Evolutionary conservation across 1,140 invertebrate genomes (phyloP), one percentile per base, ranked within the genome.

Genomic region (Thalassaphorura encarpata): DNA sequence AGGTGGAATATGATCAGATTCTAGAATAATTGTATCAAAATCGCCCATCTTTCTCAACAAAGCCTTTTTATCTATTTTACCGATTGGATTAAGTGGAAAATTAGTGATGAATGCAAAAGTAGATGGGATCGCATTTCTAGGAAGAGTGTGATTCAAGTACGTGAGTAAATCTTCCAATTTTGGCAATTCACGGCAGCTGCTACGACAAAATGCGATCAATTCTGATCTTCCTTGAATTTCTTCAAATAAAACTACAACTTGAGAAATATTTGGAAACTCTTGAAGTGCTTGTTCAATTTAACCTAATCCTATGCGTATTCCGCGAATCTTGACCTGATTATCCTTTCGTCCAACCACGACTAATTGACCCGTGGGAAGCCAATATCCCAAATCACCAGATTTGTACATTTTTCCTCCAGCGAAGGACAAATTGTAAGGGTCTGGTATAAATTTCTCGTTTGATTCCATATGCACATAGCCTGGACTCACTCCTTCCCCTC

Each of bases 201-300:
- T n/a, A n/a, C n/a, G n/a, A n/a, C n/a, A n/a, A n/a, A n/a, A n/a
- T n/a, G n/a, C n/a, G n/a, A n/a, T n/a, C n/a, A n/a, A n/a, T n/a
- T n/a, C n/a, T n/a, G n/a, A n/a, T n/a, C n/a, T n/a, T n/a, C n/a
- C n/a, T n/a, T n/a, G n/a, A n/a, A n/a, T n/a, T n/a, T n/a, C n/a
- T n/a, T n/a, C n/a, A n/a, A n/a, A n/a, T n/a, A n/a, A n/a, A n/a
- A n/a, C n/a, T n/a, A n/a, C n/a, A n/a, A n/a, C n/a, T n/a, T n/a
- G n/a, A n/a, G n/a, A n/a, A n/a, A n/a, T n/a, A n/a, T n/a, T n/a
- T n/a, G n/a, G n/a, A n/a, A n/a, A n/a, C n/a, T n/a, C n/a, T n/a
- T n/a, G n/a, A n/a, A n/a, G n/a, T n/a, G n/a, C n/a, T n/a, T 24
- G 11, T 47, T 29, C n/a, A 23, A 40, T 52, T 52, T 52, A 40